phyloP scores from a whole-genome alignment of 2,113 vertebrate genomes.

The Formicarius rufipectus region DNA sequence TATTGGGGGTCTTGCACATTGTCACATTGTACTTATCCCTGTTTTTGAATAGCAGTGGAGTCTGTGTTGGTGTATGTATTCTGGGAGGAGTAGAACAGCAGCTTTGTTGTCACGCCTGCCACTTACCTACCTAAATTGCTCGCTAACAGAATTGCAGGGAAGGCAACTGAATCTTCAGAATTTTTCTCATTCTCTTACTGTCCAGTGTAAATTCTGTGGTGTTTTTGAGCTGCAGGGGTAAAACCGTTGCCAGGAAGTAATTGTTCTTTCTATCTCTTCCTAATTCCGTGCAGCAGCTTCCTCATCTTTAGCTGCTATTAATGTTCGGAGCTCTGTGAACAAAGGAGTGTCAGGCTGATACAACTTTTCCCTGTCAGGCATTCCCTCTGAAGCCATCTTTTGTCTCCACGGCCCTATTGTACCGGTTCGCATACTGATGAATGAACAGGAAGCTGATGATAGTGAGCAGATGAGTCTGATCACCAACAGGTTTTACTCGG shows the following conservation, averaged over 20 bases:
- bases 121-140: background rate
- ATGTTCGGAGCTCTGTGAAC: slow-evolving; percentile 55
- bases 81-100: background rate
- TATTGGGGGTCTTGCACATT: background rate
- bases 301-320: slow-evolving; percentile 52
- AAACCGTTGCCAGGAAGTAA: slow-evolving; percentile 37
- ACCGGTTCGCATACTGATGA: slow-evolving; percentile 50
- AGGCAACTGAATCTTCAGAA: background rate
- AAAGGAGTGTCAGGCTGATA: slow-evolving; percentile 41
- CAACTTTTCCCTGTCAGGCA: slow-evolving; percentile 43
- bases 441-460: slow-evolving; percentile 62
- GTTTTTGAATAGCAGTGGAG: background rate
- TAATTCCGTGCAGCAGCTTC: slow-evolving; percentile 67
- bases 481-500: slow-evolving; percentile 35
- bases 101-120: background rate
- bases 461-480: slow-evolving; percentile 65
- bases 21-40: background rate
- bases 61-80: background rate
- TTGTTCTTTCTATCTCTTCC: slow-evolving; percentile 58
- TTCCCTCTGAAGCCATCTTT: slow-evolving; percentile 62
- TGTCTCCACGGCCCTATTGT: slow-evolving; percentile 49
- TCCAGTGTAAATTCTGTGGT: background rate
- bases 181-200: background rate
- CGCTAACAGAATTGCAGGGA: background rate
- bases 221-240: background rate